These are phyloP conservation scores for Pollenia griseotomentosa DNA, from an alignment of 2,888 invertebrate genomes.

Conservation along the genomic window DNA sequence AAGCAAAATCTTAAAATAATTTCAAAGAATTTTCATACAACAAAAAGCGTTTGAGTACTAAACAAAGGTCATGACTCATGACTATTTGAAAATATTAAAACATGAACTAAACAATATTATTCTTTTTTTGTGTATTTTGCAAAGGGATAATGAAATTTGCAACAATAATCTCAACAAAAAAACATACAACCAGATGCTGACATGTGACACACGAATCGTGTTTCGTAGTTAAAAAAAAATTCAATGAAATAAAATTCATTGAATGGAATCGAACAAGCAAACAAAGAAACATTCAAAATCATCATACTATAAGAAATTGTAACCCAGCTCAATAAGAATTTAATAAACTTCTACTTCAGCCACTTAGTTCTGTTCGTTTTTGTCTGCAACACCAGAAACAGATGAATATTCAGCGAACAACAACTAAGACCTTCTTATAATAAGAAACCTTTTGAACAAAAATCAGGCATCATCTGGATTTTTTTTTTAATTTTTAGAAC, in stretches of 20 bases:
- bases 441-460: constrained; percentile 49
- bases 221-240: constrained; percentile 37
- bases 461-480: constrained; percentile 69
- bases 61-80: constrained; percentile 31
- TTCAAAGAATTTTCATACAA: constrained; percentile 12
- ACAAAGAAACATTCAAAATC: constrained; percentile 34
- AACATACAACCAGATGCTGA: constrained; percentile 67
- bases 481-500: constrained; percentile 21
- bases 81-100: constrained; percentile 6
- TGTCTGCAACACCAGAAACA: constrained; percentile 51
- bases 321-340: constrained; percentile 64
- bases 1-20: background rate
- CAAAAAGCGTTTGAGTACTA: background rate
- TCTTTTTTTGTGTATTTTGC: constrained; percentile 26
- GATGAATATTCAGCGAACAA: constrained; percentile 51
- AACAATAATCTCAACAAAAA: constrained; percentile 50
- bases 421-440: constrained; percentile 40
- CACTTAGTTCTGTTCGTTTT: constrained; percentile 14
- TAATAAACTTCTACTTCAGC: constrained; percentile 59
- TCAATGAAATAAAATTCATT: constrained; percentile 32
- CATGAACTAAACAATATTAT: constrained; percentile 3
- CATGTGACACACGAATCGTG: constrained; percentile 65
- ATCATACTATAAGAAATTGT: constrained; percentile 31
- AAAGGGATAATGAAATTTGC: constrained; percentile 51
- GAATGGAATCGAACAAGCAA: constrained; percentile 43